Conservation (phyloP, 2,797 vertebrate species). For the Cyclura pinguis region DNA sequence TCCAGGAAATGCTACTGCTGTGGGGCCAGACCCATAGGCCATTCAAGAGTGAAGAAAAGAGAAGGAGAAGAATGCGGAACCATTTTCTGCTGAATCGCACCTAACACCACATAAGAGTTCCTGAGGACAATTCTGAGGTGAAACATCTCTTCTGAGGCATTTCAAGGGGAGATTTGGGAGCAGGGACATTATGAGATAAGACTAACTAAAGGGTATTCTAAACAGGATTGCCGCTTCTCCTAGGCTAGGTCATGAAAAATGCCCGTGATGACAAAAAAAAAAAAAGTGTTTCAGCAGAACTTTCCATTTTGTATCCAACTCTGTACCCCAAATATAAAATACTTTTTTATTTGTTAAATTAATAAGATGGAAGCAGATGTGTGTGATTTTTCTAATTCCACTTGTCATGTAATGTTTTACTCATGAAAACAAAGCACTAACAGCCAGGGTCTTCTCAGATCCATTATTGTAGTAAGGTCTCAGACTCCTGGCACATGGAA, state of each 20-base stretch:
- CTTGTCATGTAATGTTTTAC: not conserved
- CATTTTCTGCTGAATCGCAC: not conserved
- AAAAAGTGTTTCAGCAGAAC: not conserved
- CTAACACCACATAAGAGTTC: not conserved
- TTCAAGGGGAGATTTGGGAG: not conserved
- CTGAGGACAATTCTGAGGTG: not conserved
- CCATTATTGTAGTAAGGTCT: too few species aligned
- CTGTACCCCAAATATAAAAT: not conserved
- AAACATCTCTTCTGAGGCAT: not conserved
- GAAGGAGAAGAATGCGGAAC: not conserved
- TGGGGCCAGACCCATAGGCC: fast-evolving
- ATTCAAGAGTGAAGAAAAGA: not conserved
- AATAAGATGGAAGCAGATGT: not conserved
- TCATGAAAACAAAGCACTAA: not conserved
- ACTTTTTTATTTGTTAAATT: not conserved
- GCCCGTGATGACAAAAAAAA: fast-evolving
- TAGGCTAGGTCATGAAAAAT: not conserved
- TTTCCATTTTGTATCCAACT: not conserved
- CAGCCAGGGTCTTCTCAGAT: not conserved
- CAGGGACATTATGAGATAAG: not conserved
- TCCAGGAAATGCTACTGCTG: not conserved
- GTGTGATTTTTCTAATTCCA: not conserved
- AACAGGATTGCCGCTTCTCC: not conserved
- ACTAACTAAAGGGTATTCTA: not conserved
- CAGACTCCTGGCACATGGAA: too few species aligned